A percentile compares a stretch with the other conserved stretches of the same genome.
Conservation (phyloP, 2,888 invertebrate genomes). For the Rotaria sp. region DNA sequence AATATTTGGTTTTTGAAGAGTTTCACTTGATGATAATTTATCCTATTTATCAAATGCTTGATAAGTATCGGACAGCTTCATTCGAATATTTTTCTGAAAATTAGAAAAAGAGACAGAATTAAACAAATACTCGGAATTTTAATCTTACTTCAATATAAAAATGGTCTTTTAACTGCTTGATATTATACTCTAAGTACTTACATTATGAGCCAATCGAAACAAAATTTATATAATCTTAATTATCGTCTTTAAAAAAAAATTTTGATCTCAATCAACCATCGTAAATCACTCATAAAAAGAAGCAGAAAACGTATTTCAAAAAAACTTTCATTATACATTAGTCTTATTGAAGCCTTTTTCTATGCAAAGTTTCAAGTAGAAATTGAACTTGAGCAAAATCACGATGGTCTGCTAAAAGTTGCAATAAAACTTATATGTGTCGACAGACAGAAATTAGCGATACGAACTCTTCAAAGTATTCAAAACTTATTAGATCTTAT, state of each 20-base stretch:
- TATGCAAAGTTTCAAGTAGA: too few relatives aligned
- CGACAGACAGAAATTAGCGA: too few relatives aligned
- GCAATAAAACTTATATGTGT: too few relatives aligned
- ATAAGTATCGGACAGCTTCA: neutral
- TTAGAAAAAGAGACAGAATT: neutral
- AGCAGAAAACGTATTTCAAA: too few relatives aligned
- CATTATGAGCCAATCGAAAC: neutral
- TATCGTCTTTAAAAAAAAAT: neutral
- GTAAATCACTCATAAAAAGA: too few relatives aligned
- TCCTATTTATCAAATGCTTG: constrained; percentile 28
- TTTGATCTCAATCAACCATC: too few relatives aligned
- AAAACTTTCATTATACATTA: too few relatives aligned
- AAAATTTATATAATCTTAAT: neutral
- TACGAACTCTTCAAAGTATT: too few relatives aligned
- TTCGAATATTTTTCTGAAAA: neutral
- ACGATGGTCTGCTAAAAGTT: too few relatives aligned
- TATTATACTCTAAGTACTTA: neutral
- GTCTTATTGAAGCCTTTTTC: too few relatives aligned
- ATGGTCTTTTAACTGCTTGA: neutral
- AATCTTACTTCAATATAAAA: neutral
- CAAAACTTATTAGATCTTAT: too few relatives aligned
- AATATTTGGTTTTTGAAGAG: constrained; percentile 13
- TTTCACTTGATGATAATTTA: neutral
- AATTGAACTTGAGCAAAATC: too few relatives aligned
- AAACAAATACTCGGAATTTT: neutral